phyloP scores from a whole-genome alignment of 2,888 invertebrate genomes.

The Andrena chrysosceles region DNA sequence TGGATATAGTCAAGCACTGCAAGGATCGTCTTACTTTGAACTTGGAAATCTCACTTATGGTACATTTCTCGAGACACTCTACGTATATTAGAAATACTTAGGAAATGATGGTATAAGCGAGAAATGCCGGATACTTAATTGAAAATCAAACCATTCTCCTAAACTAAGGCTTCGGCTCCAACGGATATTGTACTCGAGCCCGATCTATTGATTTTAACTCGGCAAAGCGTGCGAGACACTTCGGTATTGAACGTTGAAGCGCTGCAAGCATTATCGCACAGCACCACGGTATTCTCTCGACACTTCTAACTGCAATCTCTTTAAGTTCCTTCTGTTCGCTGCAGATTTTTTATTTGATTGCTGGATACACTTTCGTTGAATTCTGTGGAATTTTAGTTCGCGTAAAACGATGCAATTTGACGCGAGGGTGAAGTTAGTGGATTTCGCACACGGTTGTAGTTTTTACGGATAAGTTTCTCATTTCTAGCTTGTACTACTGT shows the following conservation, averaged over 20 bases:
- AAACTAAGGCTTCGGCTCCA: conserved; percentile 13
- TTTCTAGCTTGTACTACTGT: conserved; percentile 71
- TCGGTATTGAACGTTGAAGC: too few species aligned
- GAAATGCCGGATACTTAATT: conserved; percentile 48
- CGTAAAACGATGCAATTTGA: background rate
- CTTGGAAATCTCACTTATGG: conserved; percentile 18
- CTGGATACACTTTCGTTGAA: too few species aligned
- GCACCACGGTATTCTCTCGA: too few species aligned
- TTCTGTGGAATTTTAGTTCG: too few species aligned
- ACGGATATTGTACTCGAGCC: background rate
- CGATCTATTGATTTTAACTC: too few species aligned
- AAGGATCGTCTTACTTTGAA: conserved; percentile 20
- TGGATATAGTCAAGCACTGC: background rate
- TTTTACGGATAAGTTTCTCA: conserved; percentile 29
- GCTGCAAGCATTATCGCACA: too few species aligned
- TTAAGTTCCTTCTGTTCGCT: too few species aligned
- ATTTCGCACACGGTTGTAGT: background rate
- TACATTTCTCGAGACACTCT: conserved; percentile 31
- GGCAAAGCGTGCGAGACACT: too few species aligned
- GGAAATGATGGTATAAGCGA: conserved; percentile 53
- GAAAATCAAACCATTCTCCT: conserved; percentile 20
- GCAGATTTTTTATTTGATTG: too few species aligned
- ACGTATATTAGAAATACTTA: conserved; percentile 40
- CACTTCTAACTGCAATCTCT: too few species aligned
- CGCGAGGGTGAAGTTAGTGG: background rate